A percentile compares a stretch with the other conserved stretches of the same genome.
phyloP scores from a whole-genome alignment of 2,113 vertebrate species.

The Eudyptes chrysolophus region DNA sequence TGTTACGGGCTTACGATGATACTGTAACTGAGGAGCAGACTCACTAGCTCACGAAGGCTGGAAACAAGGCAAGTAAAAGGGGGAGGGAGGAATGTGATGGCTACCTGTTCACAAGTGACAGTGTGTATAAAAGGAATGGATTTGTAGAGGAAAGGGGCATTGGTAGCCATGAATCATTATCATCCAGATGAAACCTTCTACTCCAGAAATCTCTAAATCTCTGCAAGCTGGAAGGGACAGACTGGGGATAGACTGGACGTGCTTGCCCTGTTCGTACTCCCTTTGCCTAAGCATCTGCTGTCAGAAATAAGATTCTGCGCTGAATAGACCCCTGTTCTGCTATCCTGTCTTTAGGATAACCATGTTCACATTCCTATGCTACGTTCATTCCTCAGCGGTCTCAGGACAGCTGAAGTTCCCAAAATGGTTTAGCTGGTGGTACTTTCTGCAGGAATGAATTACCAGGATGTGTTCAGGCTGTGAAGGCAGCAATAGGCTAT shows the following conservation, averaged over 20 bases:
- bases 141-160: not conserved
- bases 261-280: not conserved
- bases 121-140: not conserved
- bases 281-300: not conserved
- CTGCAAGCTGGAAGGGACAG: not conserved
- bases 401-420: not conserved
- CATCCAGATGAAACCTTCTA: not conserved
- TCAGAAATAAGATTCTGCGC: not conserved
- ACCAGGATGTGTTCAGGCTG: not conserved
- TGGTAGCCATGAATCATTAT: not conserved
- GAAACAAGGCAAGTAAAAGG: not conserved
- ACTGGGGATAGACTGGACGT: not conserved
- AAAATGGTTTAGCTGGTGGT: not conserved
- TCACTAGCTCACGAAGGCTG: not conserved
- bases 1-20: not conserved
- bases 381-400: not conserved
- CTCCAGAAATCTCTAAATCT: not conserved
- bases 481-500: not conserved
- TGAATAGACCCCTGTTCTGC: not conserved
- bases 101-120: not conserved
- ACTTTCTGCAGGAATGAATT: not conserved
- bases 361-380: not conserved
- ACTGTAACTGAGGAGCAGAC: not conserved
- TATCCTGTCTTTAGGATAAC: not conserved
- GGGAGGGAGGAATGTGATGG: not conserved